phyloP scores from a whole-genome alignment of 2,888 invertebrate genomes.

The Cyclophora albipunctata region DNA sequence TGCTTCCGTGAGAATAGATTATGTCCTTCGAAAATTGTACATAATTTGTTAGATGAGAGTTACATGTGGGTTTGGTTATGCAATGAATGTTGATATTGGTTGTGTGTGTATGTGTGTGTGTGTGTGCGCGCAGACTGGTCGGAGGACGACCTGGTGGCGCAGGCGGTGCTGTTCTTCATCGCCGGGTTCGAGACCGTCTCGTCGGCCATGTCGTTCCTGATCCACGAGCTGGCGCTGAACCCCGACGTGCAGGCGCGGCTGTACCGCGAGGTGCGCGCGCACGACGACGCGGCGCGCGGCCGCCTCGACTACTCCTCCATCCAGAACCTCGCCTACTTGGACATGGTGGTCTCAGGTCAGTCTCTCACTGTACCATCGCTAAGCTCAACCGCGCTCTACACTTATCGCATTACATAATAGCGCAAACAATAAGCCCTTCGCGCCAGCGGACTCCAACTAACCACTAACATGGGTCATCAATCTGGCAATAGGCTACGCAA shows the following conservation, averaged over 20 bases:
- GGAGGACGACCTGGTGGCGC: conserved; percentile 58
- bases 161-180: conserved; percentile 71
- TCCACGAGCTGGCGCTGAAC: conserved; percentile 75
- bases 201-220: conserved; percentile 60
- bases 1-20: no score
- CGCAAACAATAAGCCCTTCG: no score
- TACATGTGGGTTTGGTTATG: no score
- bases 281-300: conserved; percentile 46
- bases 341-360: conserved; percentile 76
- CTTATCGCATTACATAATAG: no score
- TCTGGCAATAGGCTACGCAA: no score
- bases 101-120: no score
- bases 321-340: conserved; percentile 75
- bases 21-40: no score
- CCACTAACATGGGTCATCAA: no score
- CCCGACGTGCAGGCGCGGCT: conserved; percentile 74
- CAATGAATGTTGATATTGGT: no score
- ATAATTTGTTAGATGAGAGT: no score
- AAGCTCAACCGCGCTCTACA: no score
- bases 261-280: conserved; percentile 69
- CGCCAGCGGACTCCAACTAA: no score
- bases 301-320: conserved; percentile 69
- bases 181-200: conserved; percentile 75
- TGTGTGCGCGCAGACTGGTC: conserved; percentile 35
- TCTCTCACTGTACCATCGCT: neutral